A percentile compares a stretch with the other conserved stretches of the same genome.
phyloP scores from a whole-genome alignment of 2,113 vertebrate genomes.

The Acanthisitta chloris region DNA sequence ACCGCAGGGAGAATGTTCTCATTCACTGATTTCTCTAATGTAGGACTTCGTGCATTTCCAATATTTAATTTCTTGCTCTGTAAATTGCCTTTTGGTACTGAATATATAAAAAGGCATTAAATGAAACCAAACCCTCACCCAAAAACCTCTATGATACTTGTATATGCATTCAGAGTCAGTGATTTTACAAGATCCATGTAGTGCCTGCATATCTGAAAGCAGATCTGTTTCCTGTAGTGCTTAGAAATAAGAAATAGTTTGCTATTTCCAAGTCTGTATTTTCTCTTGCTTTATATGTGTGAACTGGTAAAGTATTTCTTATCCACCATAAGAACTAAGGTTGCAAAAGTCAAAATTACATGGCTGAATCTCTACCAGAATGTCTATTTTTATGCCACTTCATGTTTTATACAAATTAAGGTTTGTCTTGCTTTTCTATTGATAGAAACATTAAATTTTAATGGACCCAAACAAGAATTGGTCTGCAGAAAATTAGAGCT shows the following conservation, averaged over 20 bases:
- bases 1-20: not conserved
- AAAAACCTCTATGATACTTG: not conserved
- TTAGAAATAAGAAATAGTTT: not conserved
- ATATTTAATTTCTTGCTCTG: not conserved
- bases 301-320: not conserved
- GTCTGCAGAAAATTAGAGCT: constrained; percentile 39
- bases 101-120: not conserved
- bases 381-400: not conserved
- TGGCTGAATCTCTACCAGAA: not conserved
- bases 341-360: not conserved
- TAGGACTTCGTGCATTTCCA: not conserved
- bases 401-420: constrained; percentile 53
- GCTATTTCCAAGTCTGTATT: not conserved
- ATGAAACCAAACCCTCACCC: not conserved
- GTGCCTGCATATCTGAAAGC: not conserved
- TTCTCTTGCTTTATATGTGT: not conserved
- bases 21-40: not conserved
- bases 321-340: not conserved
- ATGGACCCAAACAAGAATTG: constrained; percentile 28
- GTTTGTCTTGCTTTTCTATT: constrained; percentile 13
- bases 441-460: constrained; percentile 52
- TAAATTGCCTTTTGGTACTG: not conserved
- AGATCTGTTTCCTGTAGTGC: not conserved
- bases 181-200: not conserved
- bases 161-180: not conserved